Conservation (phyloP, 2,888 invertebrate genomes). For the Aproaerema taeniolella region DNA sequence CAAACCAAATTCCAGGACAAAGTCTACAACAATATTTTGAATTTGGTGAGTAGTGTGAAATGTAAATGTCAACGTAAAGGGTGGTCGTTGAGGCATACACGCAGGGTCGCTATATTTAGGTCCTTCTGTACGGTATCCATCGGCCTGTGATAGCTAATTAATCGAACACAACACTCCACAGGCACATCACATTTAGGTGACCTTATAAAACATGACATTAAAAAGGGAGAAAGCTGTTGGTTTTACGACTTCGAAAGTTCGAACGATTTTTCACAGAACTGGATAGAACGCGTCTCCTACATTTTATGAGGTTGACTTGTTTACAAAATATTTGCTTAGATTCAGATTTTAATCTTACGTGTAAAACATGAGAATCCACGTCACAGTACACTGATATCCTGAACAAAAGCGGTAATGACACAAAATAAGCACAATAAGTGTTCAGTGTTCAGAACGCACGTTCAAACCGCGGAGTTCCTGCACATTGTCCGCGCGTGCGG, state of each 20-base stretch:
- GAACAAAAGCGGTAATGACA: constrained; percentile 15
- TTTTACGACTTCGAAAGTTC: constrained; percentile 32
- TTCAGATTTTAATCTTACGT: constrained; percentile 3
- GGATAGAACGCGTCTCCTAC: no score
- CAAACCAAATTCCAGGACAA: constrained; percentile 7
- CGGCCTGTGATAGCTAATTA: constrained; percentile 53
- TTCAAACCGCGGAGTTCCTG: constrained; percentile 60
- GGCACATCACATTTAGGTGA: constrained; percentile 29
- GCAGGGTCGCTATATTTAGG: constrained; percentile 59
- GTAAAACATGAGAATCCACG: constrained; percentile 7
- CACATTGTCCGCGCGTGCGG: constrained; percentile 43
- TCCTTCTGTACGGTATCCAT: constrained; percentile 39
- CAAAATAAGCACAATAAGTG: constrained; percentile 15
- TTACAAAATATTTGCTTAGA: constrained; percentile 23
- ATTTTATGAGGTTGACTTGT: no score
- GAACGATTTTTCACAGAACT: constrained; percentile 8
- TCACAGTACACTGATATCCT: background rate
- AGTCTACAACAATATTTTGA: background rate
- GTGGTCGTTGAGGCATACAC: constrained; percentile 33
- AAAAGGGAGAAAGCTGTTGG: constrained; percentile 23
- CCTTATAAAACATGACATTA: constrained; percentile 43
- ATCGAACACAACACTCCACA: constrained; percentile 44
- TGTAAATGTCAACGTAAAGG: constrained; percentile 34
- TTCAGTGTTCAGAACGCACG: constrained; percentile 29
- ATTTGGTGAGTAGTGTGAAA: constrained; percentile 1